phyloP scores from a whole-genome alignment of 1,140 invertebrate species.

The Drosophila ambigua region DNA sequence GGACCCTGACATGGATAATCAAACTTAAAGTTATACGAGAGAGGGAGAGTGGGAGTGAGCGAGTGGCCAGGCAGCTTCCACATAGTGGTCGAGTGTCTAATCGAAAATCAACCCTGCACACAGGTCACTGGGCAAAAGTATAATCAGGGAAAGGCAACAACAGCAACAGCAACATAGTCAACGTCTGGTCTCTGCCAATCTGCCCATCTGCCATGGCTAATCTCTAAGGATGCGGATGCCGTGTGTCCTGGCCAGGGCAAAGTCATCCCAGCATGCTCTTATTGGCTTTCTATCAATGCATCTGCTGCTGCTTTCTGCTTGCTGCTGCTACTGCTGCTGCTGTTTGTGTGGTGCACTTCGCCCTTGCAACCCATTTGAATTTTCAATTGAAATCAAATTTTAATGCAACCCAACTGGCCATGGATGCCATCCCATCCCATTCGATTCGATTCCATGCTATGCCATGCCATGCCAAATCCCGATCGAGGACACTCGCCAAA shows the following conservation, averaged over 20 bases:
- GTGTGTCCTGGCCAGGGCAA: constrained; percentile 19
- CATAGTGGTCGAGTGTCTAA: constrained; percentile 48
- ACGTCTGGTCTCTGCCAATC: constrained; percentile 40
- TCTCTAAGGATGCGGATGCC: constrained; percentile 61
- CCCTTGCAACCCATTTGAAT: constrained; percentile 45
- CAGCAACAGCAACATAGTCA: constrained; percentile 13
- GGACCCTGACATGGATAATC: not conserved
- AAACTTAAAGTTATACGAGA: constrained; percentile 17
- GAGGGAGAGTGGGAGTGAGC: no score
- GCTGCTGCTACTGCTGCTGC: constrained; percentile 22
- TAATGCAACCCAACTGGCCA: constrained; percentile 67
- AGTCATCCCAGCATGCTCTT: constrained; percentile 22
- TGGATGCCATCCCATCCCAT: constrained; percentile 1
- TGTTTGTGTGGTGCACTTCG: no score
- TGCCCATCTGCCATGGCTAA: constrained; percentile 65
- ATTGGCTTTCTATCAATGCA: constrained; percentile 57
- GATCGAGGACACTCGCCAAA: constrained; percentile 26
- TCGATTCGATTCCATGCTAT: no score
- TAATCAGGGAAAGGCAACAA: constrained; percentile 26
- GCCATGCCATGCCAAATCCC: no score
- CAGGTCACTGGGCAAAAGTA: constrained; percentile 60
- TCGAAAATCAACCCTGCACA: constrained; percentile 56
- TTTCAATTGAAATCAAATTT: constrained; percentile 78
- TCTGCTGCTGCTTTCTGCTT: constrained; percentile 18
- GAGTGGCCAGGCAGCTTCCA: constrained; percentile 6